Conservation (phyloP, 1,140 invertebrate species). For the Battus philenor region DNA sequence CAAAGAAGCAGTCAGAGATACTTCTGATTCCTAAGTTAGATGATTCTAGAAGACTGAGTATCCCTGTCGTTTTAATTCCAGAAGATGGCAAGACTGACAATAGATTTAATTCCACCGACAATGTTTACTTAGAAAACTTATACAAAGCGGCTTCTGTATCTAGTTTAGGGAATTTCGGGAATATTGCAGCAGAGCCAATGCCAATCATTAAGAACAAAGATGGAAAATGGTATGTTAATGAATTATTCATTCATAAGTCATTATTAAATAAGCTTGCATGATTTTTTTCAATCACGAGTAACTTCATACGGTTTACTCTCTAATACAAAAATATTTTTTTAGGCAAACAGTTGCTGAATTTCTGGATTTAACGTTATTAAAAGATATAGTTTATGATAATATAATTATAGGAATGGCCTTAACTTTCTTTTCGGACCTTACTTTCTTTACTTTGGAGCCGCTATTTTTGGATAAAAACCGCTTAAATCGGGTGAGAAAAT, state of each 20-base stretch:
- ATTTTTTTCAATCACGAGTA: no score
- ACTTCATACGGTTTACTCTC: no score
- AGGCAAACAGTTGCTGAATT: constrained; percentile 75
- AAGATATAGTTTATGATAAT: constrained; percentile 78
- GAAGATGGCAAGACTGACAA: constrained; percentile 38
- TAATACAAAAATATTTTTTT: no score
- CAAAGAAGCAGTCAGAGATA: constrained; percentile 39
- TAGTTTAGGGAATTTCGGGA: constrained; percentile 63
- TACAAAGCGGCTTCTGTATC: constrained; percentile 62
- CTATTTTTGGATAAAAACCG: constrained; percentile 73
- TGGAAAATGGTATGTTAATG: constrained; percentile 59
- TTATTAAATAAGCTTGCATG: no score
- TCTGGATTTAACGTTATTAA: constrained; percentile 77
- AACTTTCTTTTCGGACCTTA: constrained; percentile 77
- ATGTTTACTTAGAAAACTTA: constrained; percentile 61
- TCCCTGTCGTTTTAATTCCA: constrained; percentile 60
- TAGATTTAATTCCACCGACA: constrained; percentile 53
- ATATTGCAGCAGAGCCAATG: constrained; percentile 56
- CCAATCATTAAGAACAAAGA: constrained; percentile 67
- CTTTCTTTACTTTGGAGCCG: constrained; percentile 79
- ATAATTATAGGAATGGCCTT: constrained; percentile 77
- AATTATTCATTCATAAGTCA: no score
- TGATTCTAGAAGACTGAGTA: constrained; percentile 59
- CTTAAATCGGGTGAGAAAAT: constrained; percentile 64
- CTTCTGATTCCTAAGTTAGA: constrained; percentile 50